Percentiles rank a stretch among this genome's conserved stretches.
These are phyloP conservation scores for Isotomurus palustris DNA, from an alignment of 2,888 invertebrate genomes.

Conservation along the genomic window DNA sequence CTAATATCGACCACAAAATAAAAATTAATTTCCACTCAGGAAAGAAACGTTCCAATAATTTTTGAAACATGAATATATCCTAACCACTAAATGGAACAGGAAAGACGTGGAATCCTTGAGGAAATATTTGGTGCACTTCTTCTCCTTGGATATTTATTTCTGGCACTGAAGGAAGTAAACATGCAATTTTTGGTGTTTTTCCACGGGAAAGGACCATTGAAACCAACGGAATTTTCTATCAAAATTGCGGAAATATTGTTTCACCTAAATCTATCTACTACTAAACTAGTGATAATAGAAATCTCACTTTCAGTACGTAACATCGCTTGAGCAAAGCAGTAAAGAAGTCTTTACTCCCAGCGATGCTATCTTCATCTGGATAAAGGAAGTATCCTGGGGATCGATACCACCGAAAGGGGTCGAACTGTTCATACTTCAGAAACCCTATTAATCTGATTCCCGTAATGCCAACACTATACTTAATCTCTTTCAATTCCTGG, in stretches of 20 bases:
- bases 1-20: no score
- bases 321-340: conserved; percentile 35
- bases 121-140: conserved; percentile 16
- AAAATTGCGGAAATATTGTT: background rate
- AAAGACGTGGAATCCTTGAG: conserved; percentile 42
- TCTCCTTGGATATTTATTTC: no score
- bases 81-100: conserved; percentile 36
- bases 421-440: conserved; percentile 21
- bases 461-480: conserved; percentile 21
- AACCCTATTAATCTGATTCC: conserved; percentile 37
- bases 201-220: conserved; percentile 34
- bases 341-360: conserved; percentile 40
- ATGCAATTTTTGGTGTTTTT: conserved; percentile 33
- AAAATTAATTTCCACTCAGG: background rate
- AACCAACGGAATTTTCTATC: conserved; percentile 38
- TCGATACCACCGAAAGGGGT: conserved; percentile 31
- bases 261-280: conserved; percentile 3
- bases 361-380: conserved; percentile 41
- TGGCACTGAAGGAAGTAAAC: conserved; percentile 34
- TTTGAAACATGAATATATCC: background rate
- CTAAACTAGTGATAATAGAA: background rate
- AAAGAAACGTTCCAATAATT: no score
- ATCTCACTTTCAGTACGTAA: conserved; percentile 27
- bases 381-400: conserved; percentile 37
- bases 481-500: conserved; percentile 26